Evolutionary conservation across 1,140 invertebrate species (phyloP), one percentile per base, ranked within the genome.

Genomic region (Drosophila elegans): DNA sequence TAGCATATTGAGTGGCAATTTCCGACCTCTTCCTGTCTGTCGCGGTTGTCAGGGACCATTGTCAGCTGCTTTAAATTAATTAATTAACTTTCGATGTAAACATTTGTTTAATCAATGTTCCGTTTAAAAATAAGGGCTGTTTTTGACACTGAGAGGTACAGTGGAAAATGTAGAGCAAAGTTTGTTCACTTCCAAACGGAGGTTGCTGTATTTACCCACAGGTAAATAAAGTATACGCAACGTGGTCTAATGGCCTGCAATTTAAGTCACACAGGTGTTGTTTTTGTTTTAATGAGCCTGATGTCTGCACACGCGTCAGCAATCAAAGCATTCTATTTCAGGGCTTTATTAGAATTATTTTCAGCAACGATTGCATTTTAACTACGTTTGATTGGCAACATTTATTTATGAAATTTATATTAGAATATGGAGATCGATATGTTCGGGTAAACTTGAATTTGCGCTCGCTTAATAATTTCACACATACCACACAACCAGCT

Each of bases 61-160:
- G 55, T 71, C 61, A 52, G 45, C 27, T 34, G 57, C 52, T 77
- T 85, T 53, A 78, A 86, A 72, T 78, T 60, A 85, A 78, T 85
- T 86, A 82, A 82, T 86, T 82, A 67, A 71, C 46, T 77, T 69
- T 66, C 38, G 42, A 62, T 77, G 62, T 57, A 75, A 75, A 75
- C 73, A 75, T 75, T 75, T 41, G 53, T 48, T 75, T 61, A 75
- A 54, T 75, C 61, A 64, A 34, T 57, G 46, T 41, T 10, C 16
- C 51, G 12, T 11, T 2, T 36, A 13, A 34, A 11, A 51, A 16
- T 34, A 12, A 36, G 13, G 0, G 13, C 32, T 16, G 9, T 16
- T 34, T 11, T 25, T 12, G 25, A 25, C 2, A 4, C n/a, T 4
- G n/a, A 0, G 27, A 2, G 5, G 29, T 9, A 48, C 46, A 49